These are phyloP conservation scores for Hedychridium roseum DNA, from an alignment of 2,888 invertebrate genomes.

Conservation along the genomic window DNA sequence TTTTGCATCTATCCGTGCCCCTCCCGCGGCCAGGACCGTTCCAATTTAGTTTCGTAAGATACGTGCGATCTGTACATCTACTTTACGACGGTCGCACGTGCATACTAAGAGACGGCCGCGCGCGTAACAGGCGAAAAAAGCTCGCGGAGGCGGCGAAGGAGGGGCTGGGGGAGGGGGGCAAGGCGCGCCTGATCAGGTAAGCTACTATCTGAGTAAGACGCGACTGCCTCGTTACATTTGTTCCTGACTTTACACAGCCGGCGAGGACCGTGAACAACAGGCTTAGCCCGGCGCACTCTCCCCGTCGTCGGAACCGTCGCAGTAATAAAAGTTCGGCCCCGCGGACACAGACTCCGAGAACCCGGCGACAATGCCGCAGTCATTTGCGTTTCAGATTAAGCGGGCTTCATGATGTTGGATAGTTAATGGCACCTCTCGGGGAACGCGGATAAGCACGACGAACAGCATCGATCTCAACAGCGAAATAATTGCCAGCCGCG, in stretches of 20 bases:
- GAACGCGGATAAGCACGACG: background rate
- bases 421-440: too few relatives aligned
- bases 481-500: too few relatives aligned
- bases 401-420: conserved; percentile 18
- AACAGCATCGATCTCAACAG: too few relatives aligned
- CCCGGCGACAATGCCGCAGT: conserved; percentile 17
- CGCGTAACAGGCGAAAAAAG: conserved; percentile 9
- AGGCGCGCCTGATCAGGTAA: conserved; percentile 41
- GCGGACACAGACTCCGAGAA: conserved; percentile 5
- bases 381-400: conserved; percentile 31
- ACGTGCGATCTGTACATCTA: conserved; percentile 45
- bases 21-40: conserved; percentile 13
- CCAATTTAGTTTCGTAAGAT: conserved; percentile 45
- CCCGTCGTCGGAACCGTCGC: too few relatives aligned
- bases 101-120: conserved; percentile 30
- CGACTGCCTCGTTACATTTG: conserved; percentile 41
- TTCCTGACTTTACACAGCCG: conserved; percentile 38
- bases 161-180: conserved; percentile 15
- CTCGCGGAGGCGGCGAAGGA: background rate
- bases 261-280: conserved; percentile 34
- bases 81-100: conserved; percentile 40
- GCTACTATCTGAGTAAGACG: conserved; percentile 40
- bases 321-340: conserved; percentile 29
- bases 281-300: conserved; percentile 29
- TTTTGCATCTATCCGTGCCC: conserved; percentile 6